Base-by-base conservation (phyloP, 2,113 vertebrate genomes). In the Bubo blakistoni region DNA sequence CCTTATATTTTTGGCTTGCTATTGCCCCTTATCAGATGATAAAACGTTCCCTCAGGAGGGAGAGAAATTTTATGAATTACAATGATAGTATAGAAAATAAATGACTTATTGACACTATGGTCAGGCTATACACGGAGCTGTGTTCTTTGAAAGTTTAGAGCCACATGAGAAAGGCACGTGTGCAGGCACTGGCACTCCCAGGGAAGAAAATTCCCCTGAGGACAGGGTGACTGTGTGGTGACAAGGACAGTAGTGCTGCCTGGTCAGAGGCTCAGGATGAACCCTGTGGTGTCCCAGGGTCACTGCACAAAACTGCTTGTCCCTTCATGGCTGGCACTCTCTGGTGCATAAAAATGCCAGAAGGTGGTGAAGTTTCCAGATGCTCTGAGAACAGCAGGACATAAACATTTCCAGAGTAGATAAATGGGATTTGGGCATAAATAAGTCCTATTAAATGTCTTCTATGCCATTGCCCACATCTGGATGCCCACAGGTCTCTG, bases 11-110 rank as follows among this genome's bases (percentile, higher is more conserved):
- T 88, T 95, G 95, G 89, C 94, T 95, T 79, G 78, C 70, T 80
- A 7, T 80, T 92, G 38, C 87, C 74, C 91, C 85, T 97, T 97
- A 95, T 97, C 95, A 90, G 69, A 95, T 71, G 95, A 96, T 82
- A 90, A 95, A 95, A 66, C 3, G 32, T 24, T 88, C 95, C 85
- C 94, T 72, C 58, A 27, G 82, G 91, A 95, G 19, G 34, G 32
- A 88, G 79, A 91, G 63, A 89, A 89, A 81, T 95, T 87, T 91
- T 93, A 81, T 92, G 74, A 95, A 95, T 96, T 94, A 95, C 52
- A 66, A 46, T 36, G 46, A 91, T 47, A 73, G 17, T 40, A 95
- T 74, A 93, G 89, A 77, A 94, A 93, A 96, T 59, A 88, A 95
- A 97, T 59, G 3, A 86, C 81, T 95, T 95, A 91, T 94, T 89